Conservation (phyloP, 2,888 invertebrate genomes). For the Neelides folsomi region DNA sequence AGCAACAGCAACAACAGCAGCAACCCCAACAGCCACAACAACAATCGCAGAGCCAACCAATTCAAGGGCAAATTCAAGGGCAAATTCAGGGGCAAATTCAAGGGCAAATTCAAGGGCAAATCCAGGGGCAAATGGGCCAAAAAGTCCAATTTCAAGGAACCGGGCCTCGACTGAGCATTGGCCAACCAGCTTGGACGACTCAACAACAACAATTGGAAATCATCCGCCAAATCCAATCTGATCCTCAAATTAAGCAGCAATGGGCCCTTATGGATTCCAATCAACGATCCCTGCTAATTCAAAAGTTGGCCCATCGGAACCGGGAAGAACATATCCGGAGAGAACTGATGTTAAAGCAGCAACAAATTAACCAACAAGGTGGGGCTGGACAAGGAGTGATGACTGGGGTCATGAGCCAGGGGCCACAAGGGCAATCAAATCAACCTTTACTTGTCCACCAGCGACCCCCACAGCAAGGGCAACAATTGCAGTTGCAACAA, state of each 20-base stretch:
- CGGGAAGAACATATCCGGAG: slow-evolving; percentile 27
- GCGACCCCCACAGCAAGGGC: slow-evolving; percentile 4
- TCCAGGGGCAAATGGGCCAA: slow-evolving; percentile 8
- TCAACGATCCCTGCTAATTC: slow-evolving; percentile 24
- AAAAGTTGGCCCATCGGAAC: slow-evolving; percentile 29
- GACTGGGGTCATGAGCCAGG: no score
- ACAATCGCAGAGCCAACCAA: slow-evolving; percentile 3
- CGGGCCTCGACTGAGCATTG: not conserved
- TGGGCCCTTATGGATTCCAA: slow-evolving; percentile 30
- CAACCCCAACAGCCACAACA: slow-evolving; percentile 13
- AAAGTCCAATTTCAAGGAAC: slow-evolving; percentile 8
- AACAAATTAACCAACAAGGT: slow-evolving; percentile 21
- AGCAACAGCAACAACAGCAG: slow-evolving; percentile 8
- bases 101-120: not conserved
- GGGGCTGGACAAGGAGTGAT: not conserved
- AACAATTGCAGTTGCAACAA: not conserved
- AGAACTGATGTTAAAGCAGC: slow-evolving; percentile 29
- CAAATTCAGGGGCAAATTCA: slow-evolving; percentile 13
- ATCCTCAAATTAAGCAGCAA: slow-evolving; percentile 29
- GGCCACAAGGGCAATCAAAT: not conserved
- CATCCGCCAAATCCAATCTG: slow-evolving; percentile 26
- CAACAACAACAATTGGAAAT: slow-evolving; percentile 31
- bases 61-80: not conserved
- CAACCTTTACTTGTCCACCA: not conserved
- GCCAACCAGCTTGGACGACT: slow-evolving; percentile 13